Evolutionary conservation across 2,797 vertebrate genomes (phyloP).

Genomic region (Hafferia zeledoni): DNA sequence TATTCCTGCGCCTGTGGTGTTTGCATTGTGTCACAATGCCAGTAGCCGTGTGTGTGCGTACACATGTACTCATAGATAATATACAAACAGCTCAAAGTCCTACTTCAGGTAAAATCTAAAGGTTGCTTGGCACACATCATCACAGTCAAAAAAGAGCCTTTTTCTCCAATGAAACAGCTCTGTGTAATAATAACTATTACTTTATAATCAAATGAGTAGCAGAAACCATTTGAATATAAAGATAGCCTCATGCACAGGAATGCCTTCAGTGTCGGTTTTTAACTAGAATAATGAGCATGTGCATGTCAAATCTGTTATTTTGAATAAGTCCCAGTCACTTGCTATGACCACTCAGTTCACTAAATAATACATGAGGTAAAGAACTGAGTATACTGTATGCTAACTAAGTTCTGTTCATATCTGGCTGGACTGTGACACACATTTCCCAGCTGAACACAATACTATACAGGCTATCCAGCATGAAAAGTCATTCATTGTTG

Average conservation of each 20-base stretch:
- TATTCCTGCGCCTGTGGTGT: slow-evolving; percentile 2
- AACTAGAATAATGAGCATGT: slow-evolving; percentile 8
- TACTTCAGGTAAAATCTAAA: slow-evolving; percentile 49
- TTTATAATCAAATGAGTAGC: slow-evolving; percentile 29
- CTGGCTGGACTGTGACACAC: neutral
- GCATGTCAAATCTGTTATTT: neutral
- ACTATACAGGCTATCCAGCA: neutral
- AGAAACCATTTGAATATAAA: slow-evolving; percentile 42
- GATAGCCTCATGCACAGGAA: neutral
- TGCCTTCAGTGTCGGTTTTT: neutral
- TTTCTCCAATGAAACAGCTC: slow-evolving; percentile 7
- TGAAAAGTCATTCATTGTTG: slow-evolving; percentile 7
- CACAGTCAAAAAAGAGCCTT: slow-evolving; percentile 20
- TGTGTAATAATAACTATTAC: neutral
- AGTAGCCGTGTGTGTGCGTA: neutral
- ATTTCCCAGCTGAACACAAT: neutral
- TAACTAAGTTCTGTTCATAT: neutral
- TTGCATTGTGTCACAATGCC: slow-evolving; percentile 8
- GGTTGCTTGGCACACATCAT: neutral
- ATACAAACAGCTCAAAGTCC: neutral
- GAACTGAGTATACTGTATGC: neutral
- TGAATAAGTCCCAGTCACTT: neutral
- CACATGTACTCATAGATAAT: neutral
- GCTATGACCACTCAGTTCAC: neutral
- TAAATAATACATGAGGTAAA: slow-evolving; percentile 16